These are phyloP conservation scores for Brachirus orientalis DNA, from an alignment of 2,113 vertebrate species.

Conservation along the genomic window DNA sequence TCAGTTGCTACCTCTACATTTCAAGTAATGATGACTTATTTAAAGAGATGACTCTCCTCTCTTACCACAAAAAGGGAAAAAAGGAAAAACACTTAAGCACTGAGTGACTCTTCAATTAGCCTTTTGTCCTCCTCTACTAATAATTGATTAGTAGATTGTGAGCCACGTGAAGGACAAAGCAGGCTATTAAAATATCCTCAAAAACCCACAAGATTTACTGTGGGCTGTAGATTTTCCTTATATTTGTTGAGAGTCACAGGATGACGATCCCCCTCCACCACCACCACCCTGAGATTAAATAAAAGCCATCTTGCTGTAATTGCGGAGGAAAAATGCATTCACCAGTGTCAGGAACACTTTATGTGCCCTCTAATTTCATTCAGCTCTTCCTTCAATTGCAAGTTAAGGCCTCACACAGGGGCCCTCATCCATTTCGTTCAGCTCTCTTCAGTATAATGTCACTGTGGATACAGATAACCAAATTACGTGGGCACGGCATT, in stretches of 20 bases:
- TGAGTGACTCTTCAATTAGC: conserved; percentile 85
- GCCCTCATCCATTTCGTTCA: conserved; percentile 49
- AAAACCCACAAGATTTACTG: conserved; percentile 64
- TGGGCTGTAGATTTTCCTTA: conserved; percentile 56
- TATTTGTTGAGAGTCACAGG: conserved; percentile 60
- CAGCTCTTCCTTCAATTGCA: conserved; percentile 53
- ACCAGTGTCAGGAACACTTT: conserved; percentile 63
- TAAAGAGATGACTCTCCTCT: conserved; percentile 63
- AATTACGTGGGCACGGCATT: conserved; percentile 33
- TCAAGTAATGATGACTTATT: conserved; percentile 66
- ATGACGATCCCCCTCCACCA: not conserved
- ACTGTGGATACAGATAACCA: conserved; percentile 34
- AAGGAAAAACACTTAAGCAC: conserved; percentile 54
- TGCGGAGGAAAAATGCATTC: conserved; percentile 67
- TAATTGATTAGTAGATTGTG: conserved; percentile 75
- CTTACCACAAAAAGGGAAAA: conserved; percentile 40
- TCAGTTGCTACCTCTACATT: conserved; percentile 60
- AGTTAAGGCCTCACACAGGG: conserved; percentile 28
- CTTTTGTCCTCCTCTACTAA: conserved; percentile 68
- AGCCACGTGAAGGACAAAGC: conserved; percentile 69
- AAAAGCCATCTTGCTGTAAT: conserved; percentile 67
- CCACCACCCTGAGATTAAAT: conserved; percentile 47
- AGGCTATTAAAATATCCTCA: conserved; percentile 77
- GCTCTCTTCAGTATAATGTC: conserved; percentile 39
- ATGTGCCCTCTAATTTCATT: conserved; percentile 61